Evolutionary conservation across 2,113 vertebrate species (phyloP).

Genomic region (Oriolus oriolus): DNA sequence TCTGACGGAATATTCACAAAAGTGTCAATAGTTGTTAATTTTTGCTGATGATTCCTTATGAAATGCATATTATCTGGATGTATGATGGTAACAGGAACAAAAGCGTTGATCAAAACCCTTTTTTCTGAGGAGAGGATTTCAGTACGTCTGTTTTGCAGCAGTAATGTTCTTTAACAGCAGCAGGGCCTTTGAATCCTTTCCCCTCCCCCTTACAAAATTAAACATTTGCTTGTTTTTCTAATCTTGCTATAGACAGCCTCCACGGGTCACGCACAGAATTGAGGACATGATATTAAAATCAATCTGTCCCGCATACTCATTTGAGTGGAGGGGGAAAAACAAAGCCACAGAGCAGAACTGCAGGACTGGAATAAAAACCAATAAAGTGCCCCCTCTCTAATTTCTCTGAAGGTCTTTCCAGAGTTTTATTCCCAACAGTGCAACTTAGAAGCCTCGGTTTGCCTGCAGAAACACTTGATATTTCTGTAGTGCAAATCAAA

Average conservation of each 20-base stretch:
- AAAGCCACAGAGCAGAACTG: slow-evolving; percentile 24
- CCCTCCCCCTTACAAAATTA: slow-evolving; percentile 34
- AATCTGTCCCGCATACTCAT: background rate
- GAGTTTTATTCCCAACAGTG: slow-evolving; percentile 61
- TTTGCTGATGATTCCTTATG: background rate
- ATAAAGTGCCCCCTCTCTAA: slow-evolving; percentile 42
- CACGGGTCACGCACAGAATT: slow-evolving; percentile 8
- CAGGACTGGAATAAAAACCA: slow-evolving; percentile 52
- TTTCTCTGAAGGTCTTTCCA: slow-evolving; percentile 60
- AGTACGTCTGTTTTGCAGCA: background rate
- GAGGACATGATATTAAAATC: slow-evolving; percentile 45
- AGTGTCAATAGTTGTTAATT: background rate
- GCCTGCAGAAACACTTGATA: slow-evolving; percentile 69
- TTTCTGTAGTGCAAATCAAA: slow-evolving; percentile 86
- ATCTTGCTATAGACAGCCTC: slow-evolving; percentile 44
- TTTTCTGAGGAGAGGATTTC: background rate
- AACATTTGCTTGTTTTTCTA: slow-evolving; percentile 54
- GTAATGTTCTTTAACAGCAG: background rate
- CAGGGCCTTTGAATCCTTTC: background rate
- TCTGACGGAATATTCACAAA: background rate
- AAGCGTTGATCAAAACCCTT: background rate
- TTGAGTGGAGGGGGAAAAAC: background rate
- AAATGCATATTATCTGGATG: background rate
- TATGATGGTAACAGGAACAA: background rate
- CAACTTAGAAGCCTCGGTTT: slow-evolving; percentile 54